Conservation (phyloP, 2,797 vertebrate species). For the Gymnopithys bicolor region DNA sequence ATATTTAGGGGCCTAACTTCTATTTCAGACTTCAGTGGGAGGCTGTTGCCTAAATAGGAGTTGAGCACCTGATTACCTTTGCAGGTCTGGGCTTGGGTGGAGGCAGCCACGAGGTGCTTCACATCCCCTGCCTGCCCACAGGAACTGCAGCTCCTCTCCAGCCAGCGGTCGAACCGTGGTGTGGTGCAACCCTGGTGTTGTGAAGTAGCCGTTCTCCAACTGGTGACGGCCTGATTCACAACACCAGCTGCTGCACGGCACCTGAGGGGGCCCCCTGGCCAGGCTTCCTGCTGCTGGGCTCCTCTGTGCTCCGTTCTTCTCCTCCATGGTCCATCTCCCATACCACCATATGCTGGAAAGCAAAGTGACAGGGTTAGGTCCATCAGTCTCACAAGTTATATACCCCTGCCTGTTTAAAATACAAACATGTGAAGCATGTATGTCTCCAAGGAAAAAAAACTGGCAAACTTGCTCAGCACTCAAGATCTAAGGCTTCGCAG, state of each 20-base stretch:
- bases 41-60: slow-evolving; percentile 59
- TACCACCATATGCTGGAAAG: background rate
- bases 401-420: background rate
- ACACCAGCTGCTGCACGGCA: slow-evolving; percentile 97
- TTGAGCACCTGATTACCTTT: slow-evolving; percentile 64
- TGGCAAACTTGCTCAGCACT: background rate
- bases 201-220: slow-evolving; percentile 95
- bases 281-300: background rate
- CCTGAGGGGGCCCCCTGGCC: slow-evolving; percentile 19
- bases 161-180: slow-evolving; percentile 59
- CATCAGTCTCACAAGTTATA: rapidly evolving
- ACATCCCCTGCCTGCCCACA: background rate
- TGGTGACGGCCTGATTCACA: slow-evolving; percentile 99
- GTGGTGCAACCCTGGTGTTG: slow-evolving; percentile 94
- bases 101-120: background rate
- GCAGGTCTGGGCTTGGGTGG: slow-evolving; percentile 22
- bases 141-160: background rate
- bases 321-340: background rate
- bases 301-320: background rate
- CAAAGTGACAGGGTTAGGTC: slow-evolving; percentile 42
- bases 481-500: background rate
- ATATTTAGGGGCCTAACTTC: slow-evolving; percentile 65
- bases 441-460: background rate
- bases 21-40: slow-evolving; percentile 58
- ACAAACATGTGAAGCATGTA: background rate